Base-by-base conservation (phyloP, 2,113 vertebrate genomes). In the Leuciscus idus region DNA sequence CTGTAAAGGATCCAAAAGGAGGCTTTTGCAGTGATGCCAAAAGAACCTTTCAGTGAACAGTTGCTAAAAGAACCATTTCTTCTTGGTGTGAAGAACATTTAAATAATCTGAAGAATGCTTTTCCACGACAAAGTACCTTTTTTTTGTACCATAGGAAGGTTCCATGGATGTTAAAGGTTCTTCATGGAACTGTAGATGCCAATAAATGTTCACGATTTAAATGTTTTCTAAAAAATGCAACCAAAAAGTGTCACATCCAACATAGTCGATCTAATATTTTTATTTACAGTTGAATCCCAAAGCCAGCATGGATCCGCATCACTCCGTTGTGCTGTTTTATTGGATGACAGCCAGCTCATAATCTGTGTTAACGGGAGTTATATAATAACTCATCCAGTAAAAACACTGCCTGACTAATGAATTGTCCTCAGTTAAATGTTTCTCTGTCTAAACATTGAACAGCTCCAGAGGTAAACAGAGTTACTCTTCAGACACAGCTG, bases 321-420 rank as follows among this genome's bases (percentile, higher is more conserved):
- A 15, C 23, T 80, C 33, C 12, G n/a, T n/a, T 9, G 55, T 57
- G 75, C 28, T 19, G 77, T 43, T 79, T 79, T 17, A 36, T 17
- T 81, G 78, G 78, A 30, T 81, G 23, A 11, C 59, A 21, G 79
- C 79, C 79, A 81, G 79, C 39, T 81, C 39, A 81, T 81, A 81
- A 81, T 81, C 79, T 11, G 23, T 81, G 79, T 81, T 81, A 81
- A 81, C 59, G 2, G 59, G 59, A 81, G 79, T 81, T 48, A 62
- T 46, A 62, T 81, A 64, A 81, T 81, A 64, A 81, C 57, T 81
- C 57, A 64, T 28, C n/a, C 39, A 46, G n/a, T 64, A 28, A 64
- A 64, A 64, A 81, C 79, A 64, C 79, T 48, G 79, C 79, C 26
- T 81, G 79, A 81, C 59, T 81, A 66, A 81, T 81, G 79, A 64